Evolutionary conservation across 2,888 invertebrate genomes (phyloP).

Genomic region (Melipona beecheii): DNA sequence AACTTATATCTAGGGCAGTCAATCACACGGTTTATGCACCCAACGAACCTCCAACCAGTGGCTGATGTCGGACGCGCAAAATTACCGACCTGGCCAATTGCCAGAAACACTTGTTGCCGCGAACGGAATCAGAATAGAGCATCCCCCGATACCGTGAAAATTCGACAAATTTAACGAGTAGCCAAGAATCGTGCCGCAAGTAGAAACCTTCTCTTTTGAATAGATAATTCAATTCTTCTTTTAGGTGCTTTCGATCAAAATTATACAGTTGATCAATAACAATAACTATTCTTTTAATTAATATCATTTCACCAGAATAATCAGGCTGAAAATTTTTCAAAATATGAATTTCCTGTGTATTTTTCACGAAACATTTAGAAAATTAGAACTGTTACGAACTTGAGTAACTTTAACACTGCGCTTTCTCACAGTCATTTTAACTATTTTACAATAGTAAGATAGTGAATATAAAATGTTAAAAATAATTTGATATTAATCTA

Average conservation of each 20-base stretch:
- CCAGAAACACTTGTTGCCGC: slow-evolving; percentile 81
- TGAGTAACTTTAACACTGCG: neutral
- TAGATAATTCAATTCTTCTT: neutral
- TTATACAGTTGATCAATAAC: neutral
- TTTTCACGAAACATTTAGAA: neutral
- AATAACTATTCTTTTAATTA: too few relatives aligned
- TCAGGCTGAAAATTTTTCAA: neutral
- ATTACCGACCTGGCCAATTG: slow-evolving; percentile 71
- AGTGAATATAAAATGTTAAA: neutral
- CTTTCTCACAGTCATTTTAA: neutral
- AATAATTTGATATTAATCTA: neutral
- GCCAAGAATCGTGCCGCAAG: neutral
- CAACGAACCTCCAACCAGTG: slow-evolving; percentile 47
- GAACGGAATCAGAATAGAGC: slow-evolving; percentile 78
- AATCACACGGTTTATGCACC: slow-evolving; percentile 52
- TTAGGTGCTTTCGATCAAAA: neutral
- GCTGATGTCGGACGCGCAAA: slow-evolving; percentile 46
- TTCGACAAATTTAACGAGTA: slow-evolving; percentile 40
- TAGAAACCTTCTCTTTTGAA: neutral
- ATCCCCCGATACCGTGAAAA: slow-evolving; percentile 40
- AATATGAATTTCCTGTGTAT: neutral
- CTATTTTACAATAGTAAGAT: neutral
- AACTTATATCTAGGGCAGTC: slow-evolving; percentile 57
- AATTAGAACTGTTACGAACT: neutral
- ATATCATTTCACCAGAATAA: neutral